A percentile compares a stretch with the other conserved stretches of the same genome.
Evolutionary conservation across 2,797 vertebrate species (phyloP).

Genomic region (Aeoliscus strigatus): DNA sequence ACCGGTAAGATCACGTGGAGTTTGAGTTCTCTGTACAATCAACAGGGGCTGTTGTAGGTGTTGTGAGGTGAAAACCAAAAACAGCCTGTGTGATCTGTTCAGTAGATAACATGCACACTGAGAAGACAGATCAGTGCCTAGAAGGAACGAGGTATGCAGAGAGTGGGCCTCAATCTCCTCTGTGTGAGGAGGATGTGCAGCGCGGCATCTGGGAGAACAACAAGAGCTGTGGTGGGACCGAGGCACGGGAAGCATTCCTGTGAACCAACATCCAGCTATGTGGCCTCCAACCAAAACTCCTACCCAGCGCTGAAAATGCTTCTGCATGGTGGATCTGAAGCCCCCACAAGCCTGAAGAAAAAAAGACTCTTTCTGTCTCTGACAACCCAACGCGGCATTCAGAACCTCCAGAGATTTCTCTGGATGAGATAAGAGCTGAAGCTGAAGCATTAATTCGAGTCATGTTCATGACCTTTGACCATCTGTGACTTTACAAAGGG

Average conservation of each 20-base stretch:
- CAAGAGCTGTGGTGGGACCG: constrained; percentile 76
- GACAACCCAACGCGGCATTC: constrained; percentile 72
- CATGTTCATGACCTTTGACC: constrained; percentile 29
- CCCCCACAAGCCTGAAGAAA: constrained; percentile 74
- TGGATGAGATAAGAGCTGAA: constrained; percentile 48
- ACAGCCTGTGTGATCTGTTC: no score
- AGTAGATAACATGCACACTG: no score
- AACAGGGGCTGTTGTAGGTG: no score
- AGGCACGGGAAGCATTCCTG: constrained; percentile 85
- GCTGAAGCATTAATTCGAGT: constrained; percentile 15
- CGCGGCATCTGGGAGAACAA: constrained; percentile 75
- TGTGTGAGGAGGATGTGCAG: constrained; percentile 52
- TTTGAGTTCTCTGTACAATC: no score
- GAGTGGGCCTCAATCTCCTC: constrained; percentile 74
- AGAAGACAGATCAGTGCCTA: constrained; percentile 43
- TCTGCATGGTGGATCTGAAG: constrained; percentile 64
- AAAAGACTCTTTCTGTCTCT: constrained; percentile 77
- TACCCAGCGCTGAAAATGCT: constrained; percentile 56
- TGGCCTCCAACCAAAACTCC: constrained; percentile 76
- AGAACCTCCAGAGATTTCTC: constrained; percentile 54
- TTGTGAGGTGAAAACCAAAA: no score
- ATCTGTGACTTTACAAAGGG: no score
- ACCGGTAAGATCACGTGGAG: no score
- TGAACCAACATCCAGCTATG: constrained; percentile 79
- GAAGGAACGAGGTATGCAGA: constrained; percentile 72